Conservation (phyloP, 2,113 vertebrate species). For the Cyphomyrus plagiostoma region DNA sequence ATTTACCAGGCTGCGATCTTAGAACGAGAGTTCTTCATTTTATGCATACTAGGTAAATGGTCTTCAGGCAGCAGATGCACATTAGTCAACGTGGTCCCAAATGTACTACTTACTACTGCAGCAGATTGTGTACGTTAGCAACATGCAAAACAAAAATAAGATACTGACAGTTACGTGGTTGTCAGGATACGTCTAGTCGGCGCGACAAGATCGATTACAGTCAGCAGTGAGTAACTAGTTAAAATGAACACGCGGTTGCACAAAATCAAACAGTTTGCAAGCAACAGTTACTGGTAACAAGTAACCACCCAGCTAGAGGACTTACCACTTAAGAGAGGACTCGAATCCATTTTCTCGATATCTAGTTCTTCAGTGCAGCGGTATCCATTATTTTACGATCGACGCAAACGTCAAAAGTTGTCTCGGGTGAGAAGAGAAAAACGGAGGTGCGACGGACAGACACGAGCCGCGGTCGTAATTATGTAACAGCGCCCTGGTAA, state of each 20-base stretch:
- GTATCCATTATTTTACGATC: conserved; percentile 30
- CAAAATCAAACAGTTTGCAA: conserved; percentile 11
- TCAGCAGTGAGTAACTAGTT: background rate
- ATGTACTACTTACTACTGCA: background rate
- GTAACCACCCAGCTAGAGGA: background rate
- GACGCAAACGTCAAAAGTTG: conserved; percentile 36
- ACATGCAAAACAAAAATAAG: background rate
- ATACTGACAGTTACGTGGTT: background rate
- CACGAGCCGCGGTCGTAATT: conserved; percentile 42
- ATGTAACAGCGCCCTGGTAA: conserved; percentile 51
- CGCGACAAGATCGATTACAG: background rate
- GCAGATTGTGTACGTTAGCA: background rate
- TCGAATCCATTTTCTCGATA: conserved; percentile 53
- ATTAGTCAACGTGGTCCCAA: background rate
- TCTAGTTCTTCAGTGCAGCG: conserved; percentile 9
- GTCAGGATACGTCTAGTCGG: background rate
- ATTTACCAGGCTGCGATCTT: background rate
- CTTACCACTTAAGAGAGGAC: conserved; percentile 62
- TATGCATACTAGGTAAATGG: background rate
- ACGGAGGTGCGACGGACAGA: conserved; percentile 35
- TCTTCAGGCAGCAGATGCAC: background rate
- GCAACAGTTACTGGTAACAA: conserved; percentile 1
- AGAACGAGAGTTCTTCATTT: background rate
- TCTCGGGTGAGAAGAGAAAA: conserved; percentile 2
- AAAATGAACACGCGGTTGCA: background rate